A percentile compares a stretch with the other conserved stretches of the same genome.
Evolutionary conservation across 1,140 invertebrate species (phyloP).

Genomic region (Drosophila saltans): DNA sequence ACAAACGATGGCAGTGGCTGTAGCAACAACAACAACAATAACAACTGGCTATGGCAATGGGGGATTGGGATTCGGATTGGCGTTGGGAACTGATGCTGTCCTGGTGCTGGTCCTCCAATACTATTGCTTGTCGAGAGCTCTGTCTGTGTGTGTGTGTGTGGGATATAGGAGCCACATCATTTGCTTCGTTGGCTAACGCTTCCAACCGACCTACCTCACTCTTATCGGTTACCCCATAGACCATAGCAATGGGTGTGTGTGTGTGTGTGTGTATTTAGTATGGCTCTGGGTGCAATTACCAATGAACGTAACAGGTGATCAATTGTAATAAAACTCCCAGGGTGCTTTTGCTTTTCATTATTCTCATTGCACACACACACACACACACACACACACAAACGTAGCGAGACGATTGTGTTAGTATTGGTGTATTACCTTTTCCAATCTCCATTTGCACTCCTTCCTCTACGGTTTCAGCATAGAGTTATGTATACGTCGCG

Average conservation of each 20-base stretch:
- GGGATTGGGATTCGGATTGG: constrained; percentile 22
- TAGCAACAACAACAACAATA: constrained; percentile 9
- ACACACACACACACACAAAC: constrained; percentile 36
- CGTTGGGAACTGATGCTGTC: constrained; percentile 18
- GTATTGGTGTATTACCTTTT: constrained; percentile 31
- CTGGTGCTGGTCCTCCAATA: background rate
- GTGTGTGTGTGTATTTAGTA: constrained; percentile 69
- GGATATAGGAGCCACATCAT: constrained; percentile 42
- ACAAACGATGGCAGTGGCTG: constrained; percentile 53
- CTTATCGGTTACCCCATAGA: constrained; percentile 20
- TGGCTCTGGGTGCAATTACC: constrained; percentile 83
- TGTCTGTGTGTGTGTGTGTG: no score
- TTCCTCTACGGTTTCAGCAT: constrained; percentile 46
- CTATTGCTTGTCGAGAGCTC: no score
- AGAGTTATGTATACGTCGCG: constrained; percentile 67
- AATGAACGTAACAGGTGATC: constrained; percentile 83
- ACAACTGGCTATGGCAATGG: background rate
- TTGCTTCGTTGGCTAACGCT: constrained; percentile 30
- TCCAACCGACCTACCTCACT: constrained; percentile 13
- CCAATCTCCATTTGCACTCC: constrained; percentile 34
- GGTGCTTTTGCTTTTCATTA: constrained; percentile 82
- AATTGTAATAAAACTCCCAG: constrained; percentile 83
- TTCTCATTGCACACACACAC: constrained; percentile 68
- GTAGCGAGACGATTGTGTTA: constrained; percentile 11
- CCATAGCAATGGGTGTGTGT: constrained; percentile 22